Evolutionary conservation across 2,113 vertebrate species (phyloP).

Genomic region (Vulpes ferrilata): DNA sequence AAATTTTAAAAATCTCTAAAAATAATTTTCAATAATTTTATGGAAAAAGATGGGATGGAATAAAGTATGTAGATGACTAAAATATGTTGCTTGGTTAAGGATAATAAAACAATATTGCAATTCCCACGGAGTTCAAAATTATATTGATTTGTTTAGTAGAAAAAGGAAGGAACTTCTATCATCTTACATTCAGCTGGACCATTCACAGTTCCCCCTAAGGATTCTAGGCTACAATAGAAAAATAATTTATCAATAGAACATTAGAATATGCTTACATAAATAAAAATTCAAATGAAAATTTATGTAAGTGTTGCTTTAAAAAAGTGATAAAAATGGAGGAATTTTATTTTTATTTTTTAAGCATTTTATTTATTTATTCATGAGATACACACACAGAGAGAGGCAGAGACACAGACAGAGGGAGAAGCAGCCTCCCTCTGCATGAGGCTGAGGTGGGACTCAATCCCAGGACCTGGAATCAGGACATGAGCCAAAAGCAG

Average conservation of each 20-base stretch:
- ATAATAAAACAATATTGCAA: background rate
- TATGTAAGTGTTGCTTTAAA: background rate
- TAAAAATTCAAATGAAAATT: constrained; percentile 25
- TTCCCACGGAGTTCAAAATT: background rate
- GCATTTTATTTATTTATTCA: too few species aligned
- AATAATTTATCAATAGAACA: background rate
- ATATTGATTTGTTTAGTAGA: background rate
- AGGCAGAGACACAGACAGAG: too few species aligned
- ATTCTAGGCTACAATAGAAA: background rate
- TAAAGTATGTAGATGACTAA: background rate
- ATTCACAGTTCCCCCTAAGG: background rate
- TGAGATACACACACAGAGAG: too few species aligned
- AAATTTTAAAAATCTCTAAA: background rate
- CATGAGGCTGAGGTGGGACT: too few species aligned
- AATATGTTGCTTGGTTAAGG: background rate
- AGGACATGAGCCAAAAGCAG: too few species aligned
- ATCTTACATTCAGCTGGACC: background rate
- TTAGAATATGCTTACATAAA: background rate
- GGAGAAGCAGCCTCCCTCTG: too few species aligned
- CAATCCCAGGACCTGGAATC: too few species aligned
- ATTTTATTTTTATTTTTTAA: background rate
- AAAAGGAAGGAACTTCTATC: background rate
- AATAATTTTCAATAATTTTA: background rate
- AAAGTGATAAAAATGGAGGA: background rate
- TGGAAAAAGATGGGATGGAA: background rate